Evolutionary conservation across 1,140 invertebrate species (phyloP), one percentile per base, ranked within the genome.

Genomic region (Myzus persicae): DNA sequence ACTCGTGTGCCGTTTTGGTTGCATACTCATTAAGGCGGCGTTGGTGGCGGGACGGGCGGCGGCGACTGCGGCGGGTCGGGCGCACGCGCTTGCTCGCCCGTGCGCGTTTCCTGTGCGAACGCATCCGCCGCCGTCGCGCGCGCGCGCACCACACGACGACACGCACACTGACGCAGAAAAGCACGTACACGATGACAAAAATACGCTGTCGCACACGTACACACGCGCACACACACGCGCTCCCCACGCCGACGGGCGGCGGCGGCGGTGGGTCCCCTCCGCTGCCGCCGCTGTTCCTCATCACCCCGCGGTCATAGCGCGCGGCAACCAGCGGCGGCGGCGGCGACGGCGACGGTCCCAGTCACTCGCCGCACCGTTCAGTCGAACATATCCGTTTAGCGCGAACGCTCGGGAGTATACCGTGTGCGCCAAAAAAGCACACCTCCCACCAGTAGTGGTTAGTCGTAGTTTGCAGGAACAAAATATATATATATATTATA

Each of bases 331-430:
- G 44, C 91, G 91, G 91, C 91, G 90, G 90, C 51, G 40, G 36
- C 90, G 90, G 90, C 85, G 85, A 14, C 85, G 38, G 36, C 51
- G 40, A 51, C 67, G 67, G 67, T 46, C 91, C 91, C 91, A 93
- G 91, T 93, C 91, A 93, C 91, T 93, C 91, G 91, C 91, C 91
- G 91, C 91, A 92, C 40, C 91, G 91, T 84, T 92, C 91, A 92
- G 91, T 92, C 91, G 91, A 92, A 92, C 91, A 92, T 84, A 92
- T 92, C 91, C 91, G 91, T 92, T 92, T 92, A 92, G 91, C 91
- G 91, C 91, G 91, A 92, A 48, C 91, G 91, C 91, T 92, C 91
- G 91, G 91, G 91, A 92, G 91, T 82, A 92, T 92, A 92, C 76
- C 91, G 91, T 92, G 91, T 92, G 91, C 91, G 91, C 36, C n/a